Evolutionary conservation across 2,888 invertebrate species (phyloP), one percentile per base, ranked within the genome.

Genomic region (Ormyrus labotus): DNA sequence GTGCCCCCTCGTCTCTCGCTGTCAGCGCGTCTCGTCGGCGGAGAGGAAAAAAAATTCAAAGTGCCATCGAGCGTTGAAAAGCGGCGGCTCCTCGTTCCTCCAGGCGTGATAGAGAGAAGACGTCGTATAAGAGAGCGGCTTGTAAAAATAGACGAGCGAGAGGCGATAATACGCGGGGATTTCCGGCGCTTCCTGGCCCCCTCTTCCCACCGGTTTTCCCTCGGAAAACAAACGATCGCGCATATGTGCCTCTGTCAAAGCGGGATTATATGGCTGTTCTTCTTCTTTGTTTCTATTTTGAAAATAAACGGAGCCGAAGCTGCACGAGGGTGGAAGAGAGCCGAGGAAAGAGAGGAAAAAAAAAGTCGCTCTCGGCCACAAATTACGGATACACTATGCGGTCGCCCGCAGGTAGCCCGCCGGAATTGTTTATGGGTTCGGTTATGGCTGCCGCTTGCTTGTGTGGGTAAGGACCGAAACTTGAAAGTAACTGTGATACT

Each of bases 141-240:
- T 87, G 84, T 86, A 87, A 87, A 87, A 87, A 88, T 87, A 87
- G 84, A 84, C 84, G 82, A 81, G 61, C 69, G 81, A 82, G 57
- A 77, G 55, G 67, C 67, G 77, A 77, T 81, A 74, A 78, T 81
- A 61, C 77, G 61, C 70, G 61, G 80, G 78, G 83, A 86, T 87
- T 88, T 88, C 87, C 88, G 88, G 87, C 71, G 82, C 82, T 74
- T 82, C 48, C 19, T 13, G 13, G 13, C 13, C 61, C 34, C 8
- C 53, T 53, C 57, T 6, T 10, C 6, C 57, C 5, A 7, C 57
- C 55, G 47, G 45, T 19, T 64, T 53, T n/a, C 64, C 60, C 11
- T 68, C n/a, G 73, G 61, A 81, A 81, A 81, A 79, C 81, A 81
- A 81, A 81, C 78, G 79, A 79, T 78, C 75, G 72, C 58, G 19